Conservation (phyloP, 2,113 vertebrate genomes). For the Sorex araneus region DNA sequence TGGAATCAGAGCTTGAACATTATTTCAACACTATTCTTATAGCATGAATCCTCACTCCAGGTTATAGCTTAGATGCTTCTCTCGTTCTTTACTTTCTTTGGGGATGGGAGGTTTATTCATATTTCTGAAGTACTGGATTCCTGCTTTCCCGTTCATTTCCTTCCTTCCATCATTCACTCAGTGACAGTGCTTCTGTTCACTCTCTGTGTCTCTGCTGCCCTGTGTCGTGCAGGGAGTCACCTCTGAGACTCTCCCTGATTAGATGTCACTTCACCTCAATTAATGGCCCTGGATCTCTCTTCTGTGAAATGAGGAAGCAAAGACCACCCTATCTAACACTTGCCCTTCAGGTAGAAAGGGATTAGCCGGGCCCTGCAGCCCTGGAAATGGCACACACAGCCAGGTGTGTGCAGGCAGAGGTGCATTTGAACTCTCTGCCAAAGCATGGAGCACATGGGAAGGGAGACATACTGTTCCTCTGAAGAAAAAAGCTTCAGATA, state of each 20-base stretch:
- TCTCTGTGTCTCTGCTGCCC: neutral
- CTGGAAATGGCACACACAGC: neutral
- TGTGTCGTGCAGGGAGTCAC: neutral
- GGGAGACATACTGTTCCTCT: neutral
- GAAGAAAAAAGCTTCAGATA: neutral
- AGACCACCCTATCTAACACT: neutral
- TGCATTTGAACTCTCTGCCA: neutral
- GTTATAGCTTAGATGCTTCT: neutral
- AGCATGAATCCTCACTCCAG: constrained; percentile 45
- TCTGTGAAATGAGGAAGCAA: neutral
- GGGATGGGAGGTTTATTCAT: neutral
- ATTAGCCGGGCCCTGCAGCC: fast-evolving
- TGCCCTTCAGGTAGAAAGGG: neutral
- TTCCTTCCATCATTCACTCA: neutral
- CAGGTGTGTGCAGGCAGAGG: fast-evolving
- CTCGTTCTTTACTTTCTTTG: neutral
- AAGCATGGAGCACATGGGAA: fast-evolving
- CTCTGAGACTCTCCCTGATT: neutral
- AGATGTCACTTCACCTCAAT: constrained; percentile 68
- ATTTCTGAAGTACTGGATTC: neutral
- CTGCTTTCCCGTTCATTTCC: neutral
- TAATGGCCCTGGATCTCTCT: neutral
- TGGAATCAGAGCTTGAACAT: constrained; percentile 38
- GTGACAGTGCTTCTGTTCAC: neutral
- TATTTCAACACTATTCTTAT: constrained; percentile 10